Base-by-base conservation (phyloP, 2,797 vertebrate genomes). In the Otolemur crassicaudatus region DNA sequence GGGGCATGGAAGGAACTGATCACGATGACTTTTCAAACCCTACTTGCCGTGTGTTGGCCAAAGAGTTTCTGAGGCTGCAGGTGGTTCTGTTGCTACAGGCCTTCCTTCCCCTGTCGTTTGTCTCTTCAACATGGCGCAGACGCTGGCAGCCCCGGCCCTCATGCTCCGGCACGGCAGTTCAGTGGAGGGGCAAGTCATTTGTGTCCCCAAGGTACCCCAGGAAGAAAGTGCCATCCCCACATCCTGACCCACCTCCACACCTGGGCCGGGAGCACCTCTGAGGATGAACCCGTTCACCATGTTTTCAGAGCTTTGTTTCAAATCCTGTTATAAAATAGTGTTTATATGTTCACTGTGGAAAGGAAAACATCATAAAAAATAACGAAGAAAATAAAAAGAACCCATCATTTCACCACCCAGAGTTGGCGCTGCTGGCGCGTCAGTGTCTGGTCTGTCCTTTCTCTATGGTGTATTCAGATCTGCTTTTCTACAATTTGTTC, bases 191-290 rank as follows among this genome's bases (percentile, higher is more conserved):
- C 3, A 17, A 53, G 29, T 23, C 12, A 0, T 34, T 16, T 2
- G 0, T 20, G 5, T 27, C 22, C 17, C 27, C 23, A 0, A 5
- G 20, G 16, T 0, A 0, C 8, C 61, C 61, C 12, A 8, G 43
- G 76, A 72, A 40, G 88, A 40, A 27, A 27, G 20, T 0, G 0
- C 20, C 0, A 29, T 43, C 6, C 58, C 67, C 0, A 1, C 3
- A 19, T 20, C 31, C 58, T 23, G 17, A 43, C 25, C 58, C 4
- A 0, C 3, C 2, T 1, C 2, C 60, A 19, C 12, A 20, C 22
- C 14, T 23, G 0, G 46, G 17, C 14, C 12, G 0, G 20, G 12
- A 22, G 65, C 22, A 19, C n/a, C 5, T 81, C 31, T n/a, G 0
- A 3, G 43, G 49, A n/a, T 14, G 10, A 22, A 3, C 61, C 31